Percentiles rank a stretch among this genome's conserved stretches.
phyloP scores from a whole-genome alignment of 2,113 vertebrate species.

The Corapipo altera region DNA sequence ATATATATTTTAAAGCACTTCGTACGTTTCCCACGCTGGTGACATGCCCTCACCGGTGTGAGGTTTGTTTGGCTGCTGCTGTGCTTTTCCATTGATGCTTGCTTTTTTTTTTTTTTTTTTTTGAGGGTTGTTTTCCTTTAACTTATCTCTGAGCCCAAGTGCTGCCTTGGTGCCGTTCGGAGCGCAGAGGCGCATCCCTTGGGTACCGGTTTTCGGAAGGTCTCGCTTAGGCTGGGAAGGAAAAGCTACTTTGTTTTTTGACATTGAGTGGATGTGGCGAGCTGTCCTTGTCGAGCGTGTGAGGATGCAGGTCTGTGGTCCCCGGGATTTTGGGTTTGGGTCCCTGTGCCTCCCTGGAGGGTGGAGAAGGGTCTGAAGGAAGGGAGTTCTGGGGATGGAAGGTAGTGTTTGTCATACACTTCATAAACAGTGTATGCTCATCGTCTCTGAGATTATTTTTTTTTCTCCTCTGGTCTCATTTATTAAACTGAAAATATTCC shows the following conservation, averaged over 20 bases:
- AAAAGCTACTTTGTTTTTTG: not conserved
- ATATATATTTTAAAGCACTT: not conserved
- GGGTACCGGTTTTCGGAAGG: not conserved
- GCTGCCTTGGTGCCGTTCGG: not conserved
- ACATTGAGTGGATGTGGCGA: not conserved
- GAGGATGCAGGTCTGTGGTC: not conserved
- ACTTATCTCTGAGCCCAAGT: not conserved
- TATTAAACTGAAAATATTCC: not conserved
- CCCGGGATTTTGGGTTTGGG: not conserved
- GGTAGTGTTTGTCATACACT: not conserved
- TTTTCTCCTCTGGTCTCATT: not conserved
- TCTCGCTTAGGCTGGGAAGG: not conserved
- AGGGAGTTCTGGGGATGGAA: not conserved
- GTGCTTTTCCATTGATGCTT: not conserved
- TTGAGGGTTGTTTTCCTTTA: not conserved
- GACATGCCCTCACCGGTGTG: not conserved
- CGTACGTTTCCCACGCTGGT: not conserved
- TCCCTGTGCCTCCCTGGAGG: not conserved
- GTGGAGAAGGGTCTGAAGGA: not conserved
- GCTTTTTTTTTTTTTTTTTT: rapidly evolving
- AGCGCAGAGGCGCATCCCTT: slow-evolving; percentile 10
- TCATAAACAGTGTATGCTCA: not conserved
- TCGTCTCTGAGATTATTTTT: not conserved
- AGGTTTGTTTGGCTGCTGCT: not conserved
- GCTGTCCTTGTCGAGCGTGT: not conserved